A percentile compares a stretch with the other conserved stretches of the same genome.
Evolutionary conservation across 2,797 vertebrate genomes (phyloP).

Genomic region (Hippopotamyrus pictus): DNA sequence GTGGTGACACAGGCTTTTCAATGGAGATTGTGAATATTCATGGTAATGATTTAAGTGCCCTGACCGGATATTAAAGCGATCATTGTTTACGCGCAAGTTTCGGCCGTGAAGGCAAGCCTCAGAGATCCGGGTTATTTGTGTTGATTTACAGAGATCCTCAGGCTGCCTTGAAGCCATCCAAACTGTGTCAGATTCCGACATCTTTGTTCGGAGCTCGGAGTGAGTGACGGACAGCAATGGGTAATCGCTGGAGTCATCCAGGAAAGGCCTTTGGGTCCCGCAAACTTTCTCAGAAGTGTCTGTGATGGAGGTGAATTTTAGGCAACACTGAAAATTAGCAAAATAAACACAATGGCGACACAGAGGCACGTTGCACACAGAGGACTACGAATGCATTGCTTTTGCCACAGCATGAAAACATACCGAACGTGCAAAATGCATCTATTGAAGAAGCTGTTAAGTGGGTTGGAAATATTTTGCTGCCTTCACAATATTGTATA

Average conservation of each 20-base stretch:
- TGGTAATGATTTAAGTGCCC: neutral
- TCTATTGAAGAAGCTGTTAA: neutral
- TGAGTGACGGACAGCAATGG: slow-evolving; percentile 1
- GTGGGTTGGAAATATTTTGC: slow-evolving; percentile 1
- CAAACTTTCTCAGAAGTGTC: neutral
- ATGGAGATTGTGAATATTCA: slow-evolving; percentile 16
- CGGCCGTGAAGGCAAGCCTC: neutral
- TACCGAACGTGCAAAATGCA: neutral
- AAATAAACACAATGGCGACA: neutral
- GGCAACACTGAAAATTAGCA: neutral
- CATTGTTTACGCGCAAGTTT: neutral
- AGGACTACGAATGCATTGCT: neutral
- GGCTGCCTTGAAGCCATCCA: slow-evolving; percentile 4
- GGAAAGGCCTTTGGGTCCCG: neutral
- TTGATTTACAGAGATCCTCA: slow-evolving; percentile 13
- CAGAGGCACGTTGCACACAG: neutral
- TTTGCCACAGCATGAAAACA: neutral
- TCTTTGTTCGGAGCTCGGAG: neutral
- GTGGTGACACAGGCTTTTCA: neutral
- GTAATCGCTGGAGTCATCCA: neutral
- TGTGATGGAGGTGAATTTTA: neutral
- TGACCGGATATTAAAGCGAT: neutral
- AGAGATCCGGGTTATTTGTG: neutral
- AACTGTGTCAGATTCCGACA: neutral
- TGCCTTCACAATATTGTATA: neutral